phyloP scores from a whole-genome alignment of 2,888 invertebrate genomes.

The Anticlea derivata region DNA sequence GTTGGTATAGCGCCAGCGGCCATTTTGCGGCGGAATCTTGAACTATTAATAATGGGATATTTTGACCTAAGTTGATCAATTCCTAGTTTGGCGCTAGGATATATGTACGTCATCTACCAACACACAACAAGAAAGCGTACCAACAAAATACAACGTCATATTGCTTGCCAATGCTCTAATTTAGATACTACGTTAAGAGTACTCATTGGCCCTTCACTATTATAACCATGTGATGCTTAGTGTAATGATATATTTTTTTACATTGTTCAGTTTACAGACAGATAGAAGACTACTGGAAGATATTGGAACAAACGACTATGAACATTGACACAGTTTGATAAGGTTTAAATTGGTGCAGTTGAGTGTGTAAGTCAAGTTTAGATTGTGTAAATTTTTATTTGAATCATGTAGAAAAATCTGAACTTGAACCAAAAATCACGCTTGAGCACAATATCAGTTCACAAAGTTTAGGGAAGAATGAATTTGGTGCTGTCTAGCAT shows the following conservation, averaged over 20 bases:
- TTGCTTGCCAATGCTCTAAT: conserved; percentile 47
- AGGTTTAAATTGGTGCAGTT: too few species aligned
- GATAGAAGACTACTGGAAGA: conserved; percentile 7
- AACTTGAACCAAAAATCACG: too few species aligned
- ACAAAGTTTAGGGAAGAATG: neutral
- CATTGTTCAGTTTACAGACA: conserved; percentile 36
- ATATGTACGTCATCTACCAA: conserved; percentile 21
- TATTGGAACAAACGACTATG: neutral
- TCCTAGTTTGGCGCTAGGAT: too few species aligned
- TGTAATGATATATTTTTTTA: conserved; percentile 46
- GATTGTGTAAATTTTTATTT: too few species aligned
- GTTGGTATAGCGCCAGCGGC: conserved; percentile 31
- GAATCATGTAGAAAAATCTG: too few species aligned
- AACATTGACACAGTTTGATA: neutral
- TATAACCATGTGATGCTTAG: conserved; percentile 53
- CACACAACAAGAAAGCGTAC: conserved; percentile 48
- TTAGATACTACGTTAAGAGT: conserved; percentile 49
- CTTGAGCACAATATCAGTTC: too few species aligned
- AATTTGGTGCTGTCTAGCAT: too few species aligned
- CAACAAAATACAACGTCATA: conserved; percentile 41
- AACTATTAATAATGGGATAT: conserved; percentile 9
- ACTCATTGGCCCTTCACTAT: conserved; percentile 61
- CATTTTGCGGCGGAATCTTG: conserved; percentile 7
- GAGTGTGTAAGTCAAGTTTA: too few species aligned
- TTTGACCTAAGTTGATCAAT: too few species aligned